phyloP scores from a whole-genome alignment of 2,888 invertebrate species.

The Galeopsomyia nigrocyanea region DNA sequence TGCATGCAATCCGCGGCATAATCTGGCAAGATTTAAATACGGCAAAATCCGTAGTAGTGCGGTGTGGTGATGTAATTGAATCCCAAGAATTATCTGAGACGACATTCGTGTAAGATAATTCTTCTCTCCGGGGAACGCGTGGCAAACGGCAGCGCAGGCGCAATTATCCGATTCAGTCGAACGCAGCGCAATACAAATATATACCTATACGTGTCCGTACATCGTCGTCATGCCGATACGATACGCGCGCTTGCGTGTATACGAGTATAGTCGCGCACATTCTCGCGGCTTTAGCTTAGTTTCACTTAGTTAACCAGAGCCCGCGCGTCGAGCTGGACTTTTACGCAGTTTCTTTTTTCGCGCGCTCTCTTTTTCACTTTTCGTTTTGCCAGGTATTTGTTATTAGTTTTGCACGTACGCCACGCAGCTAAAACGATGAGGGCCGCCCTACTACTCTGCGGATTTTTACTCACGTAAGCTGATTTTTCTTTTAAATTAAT shows the following conservation, averaged over 20 bases:
- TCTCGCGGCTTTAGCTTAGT: background rate
- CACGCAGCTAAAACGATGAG: background rate
- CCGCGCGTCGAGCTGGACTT: conserved; percentile 27
- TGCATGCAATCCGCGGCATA: background rate
- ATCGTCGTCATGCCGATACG: background rate
- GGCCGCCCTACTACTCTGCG: background rate
- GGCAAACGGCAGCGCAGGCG: no score
- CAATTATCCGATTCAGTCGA: background rate
- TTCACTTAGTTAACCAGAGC: conserved; percentile 31
- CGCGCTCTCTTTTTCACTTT: background rate
- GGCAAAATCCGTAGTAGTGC: no score
- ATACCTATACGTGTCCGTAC: background rate
- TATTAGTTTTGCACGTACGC: no score
- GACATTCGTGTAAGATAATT: no score
- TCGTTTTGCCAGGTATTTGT: background rate
- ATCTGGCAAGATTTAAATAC: no score
- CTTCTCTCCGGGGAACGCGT: no score
- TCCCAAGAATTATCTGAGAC: no score
- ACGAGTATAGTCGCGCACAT: background rate
- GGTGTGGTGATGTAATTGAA: no score
- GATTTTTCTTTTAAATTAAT: background rate
- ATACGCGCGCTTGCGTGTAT: no score
- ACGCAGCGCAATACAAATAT: background rate
- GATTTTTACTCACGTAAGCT: conserved; percentile 34
- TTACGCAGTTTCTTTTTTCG: background rate